Percentiles rank a stretch among this genome's conserved stretches.
Evolutionary conservation across 2,797 vertebrate genomes (phyloP).

Genomic region (Typhlichthys eigenmanni): DNA sequence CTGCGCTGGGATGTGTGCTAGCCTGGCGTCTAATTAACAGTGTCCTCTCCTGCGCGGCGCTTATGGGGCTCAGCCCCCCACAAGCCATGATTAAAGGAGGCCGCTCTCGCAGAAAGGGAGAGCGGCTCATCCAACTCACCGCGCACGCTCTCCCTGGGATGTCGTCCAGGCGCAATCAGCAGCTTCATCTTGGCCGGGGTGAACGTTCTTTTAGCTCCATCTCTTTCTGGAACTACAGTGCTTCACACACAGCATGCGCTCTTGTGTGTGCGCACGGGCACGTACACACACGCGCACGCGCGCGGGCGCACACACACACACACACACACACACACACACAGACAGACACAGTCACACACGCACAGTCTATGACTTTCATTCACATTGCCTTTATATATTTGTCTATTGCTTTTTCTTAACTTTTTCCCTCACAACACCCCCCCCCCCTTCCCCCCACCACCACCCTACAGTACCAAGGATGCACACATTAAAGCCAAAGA

Average conservation of each 20-base stretch:
- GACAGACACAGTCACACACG: constrained; percentile 2
- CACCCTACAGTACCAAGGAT: constrained; percentile 66
- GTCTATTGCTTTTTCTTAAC: constrained; percentile 23
- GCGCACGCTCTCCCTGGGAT: constrained; percentile 60
- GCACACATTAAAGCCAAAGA: constrained; percentile 72
- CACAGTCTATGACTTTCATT: constrained; percentile 34
- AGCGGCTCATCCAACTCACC: constrained; percentile 56
- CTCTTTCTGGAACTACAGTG: constrained; percentile 34
- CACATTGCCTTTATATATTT: constrained; percentile 54
- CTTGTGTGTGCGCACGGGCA: constrained; percentile 10
- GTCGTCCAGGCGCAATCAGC: constrained; percentile 52
- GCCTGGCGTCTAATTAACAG: constrained; percentile 73
- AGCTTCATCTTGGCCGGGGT: constrained; percentile 67
- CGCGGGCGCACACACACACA: not conserved
- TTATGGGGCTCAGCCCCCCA: constrained; percentile 62
- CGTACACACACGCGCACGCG: constrained; percentile 12
- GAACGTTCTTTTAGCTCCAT: constrained; percentile 58
- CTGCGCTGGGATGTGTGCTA: constrained; percentile 67
- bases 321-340: not conserved
- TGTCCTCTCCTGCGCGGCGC: constrained; percentile 60
- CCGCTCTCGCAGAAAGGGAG: constrained; percentile 64
- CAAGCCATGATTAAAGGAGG: constrained; percentile 72
- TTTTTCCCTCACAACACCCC: constrained; percentile 41
- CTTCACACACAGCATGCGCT: constrained; percentile 17
- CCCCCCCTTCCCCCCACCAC: constrained; percentile 55